Evolutionary conservation across 2,113 vertebrate genomes (phyloP).

Genomic region (Rhagologus leucostigma): DNA sequence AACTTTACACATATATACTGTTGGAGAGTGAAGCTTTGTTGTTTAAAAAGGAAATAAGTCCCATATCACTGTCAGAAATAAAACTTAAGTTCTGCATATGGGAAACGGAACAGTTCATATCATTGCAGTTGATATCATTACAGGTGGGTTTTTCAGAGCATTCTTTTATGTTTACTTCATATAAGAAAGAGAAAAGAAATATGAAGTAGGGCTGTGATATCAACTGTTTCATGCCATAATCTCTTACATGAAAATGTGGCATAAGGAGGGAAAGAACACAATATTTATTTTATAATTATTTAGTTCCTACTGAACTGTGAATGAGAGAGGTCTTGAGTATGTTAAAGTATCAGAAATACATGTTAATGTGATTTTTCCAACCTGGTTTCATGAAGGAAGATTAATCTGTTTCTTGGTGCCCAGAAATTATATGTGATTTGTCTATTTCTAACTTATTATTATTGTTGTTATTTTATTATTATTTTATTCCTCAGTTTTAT

Average conservation of each 20-base stretch:
- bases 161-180: neutral
- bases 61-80: neutral
- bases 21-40: neutral
- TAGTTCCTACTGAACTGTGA: neutral
- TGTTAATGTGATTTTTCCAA: neutral
- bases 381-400: neutral
- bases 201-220: neutral
- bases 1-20: neutral
- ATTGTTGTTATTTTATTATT: neutral
- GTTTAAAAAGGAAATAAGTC: neutral
- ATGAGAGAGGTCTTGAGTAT: neutral
- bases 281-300: neutral
- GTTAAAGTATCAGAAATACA: neutral
- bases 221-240: neutral
- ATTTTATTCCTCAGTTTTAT: neutral
- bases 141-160: neutral
- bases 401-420: neutral
- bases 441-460: neutral
- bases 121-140: neutral
- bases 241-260: neutral
- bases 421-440: neutral
- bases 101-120: neutral
- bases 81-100: neutral
- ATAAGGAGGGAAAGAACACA: neutral
- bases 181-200: neutral